Evolutionary conservation across 92 coral and sea anemone species (phyloP), one percentile per base, ranked within the genome.

Genomic region (Desmophyllum pertusum): DNA sequence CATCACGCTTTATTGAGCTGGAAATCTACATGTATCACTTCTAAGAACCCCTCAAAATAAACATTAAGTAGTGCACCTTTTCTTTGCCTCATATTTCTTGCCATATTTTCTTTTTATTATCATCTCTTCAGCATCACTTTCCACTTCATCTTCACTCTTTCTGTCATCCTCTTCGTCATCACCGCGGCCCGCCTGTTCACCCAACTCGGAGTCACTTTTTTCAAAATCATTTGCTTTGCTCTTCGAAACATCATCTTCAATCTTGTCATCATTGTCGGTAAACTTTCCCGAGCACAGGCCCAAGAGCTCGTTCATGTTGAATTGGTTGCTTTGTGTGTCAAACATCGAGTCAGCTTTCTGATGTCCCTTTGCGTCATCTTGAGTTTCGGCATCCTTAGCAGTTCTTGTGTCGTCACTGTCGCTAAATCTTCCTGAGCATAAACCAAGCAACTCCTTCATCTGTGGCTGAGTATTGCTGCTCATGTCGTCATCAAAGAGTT

Each of bases 381-480:
- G 71, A 36, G 81, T 51, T 59, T 57, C 81, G 3, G 23, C 17
- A 37, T 46, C 39, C 55, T 81, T 76, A 0, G 57, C 25, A 48
- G 86, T 70, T 30, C 71, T 55, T 19, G 67, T 81, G 38, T 81
- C 75, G 36, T 81, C 89, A 10, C 61, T 55, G 46, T 84, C 95
- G 31, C 92, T 81, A 72, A 96, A 96, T 68, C 85, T 91, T 45
- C 99, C 99, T 4, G 99, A 94, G 61, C 99, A 96, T 41, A 96
- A 89, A 5, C 98, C 99, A 36, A 96, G 88, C 37, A 96, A 88
- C 41, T 96, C 98, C 17, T 91, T 92, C 98, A 95, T 91, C 41
- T 68, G 83, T 30, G 88, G 91, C 41, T 81, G 86, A 5, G 83
- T 73, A 62, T 74, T 71, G 30, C 77, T 43, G 6, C 38, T 40